Base-by-base conservation (phyloP, 2,888 invertebrate genomes). In the Dicranocentrus wangi region DNA sequence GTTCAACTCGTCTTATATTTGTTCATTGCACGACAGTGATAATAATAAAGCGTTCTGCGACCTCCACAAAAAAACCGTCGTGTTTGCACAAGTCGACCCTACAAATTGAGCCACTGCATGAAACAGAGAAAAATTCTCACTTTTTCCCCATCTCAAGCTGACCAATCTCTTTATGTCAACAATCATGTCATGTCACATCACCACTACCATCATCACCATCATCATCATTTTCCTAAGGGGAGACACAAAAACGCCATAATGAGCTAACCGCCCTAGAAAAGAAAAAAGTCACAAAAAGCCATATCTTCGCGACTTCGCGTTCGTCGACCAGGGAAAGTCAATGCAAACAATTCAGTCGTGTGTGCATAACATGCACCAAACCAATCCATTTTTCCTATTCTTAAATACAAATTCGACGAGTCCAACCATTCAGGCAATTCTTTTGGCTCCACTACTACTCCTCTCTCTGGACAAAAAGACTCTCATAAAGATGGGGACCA, bases 81-180 rank as follows among this genome's bases (percentile, higher is more conserved):
- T 76, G 76, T 76, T 76, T 76, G 43, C 68, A 66, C 23, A 65
- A 73, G 25, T 55, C 27, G n/a, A 47, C 53, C 21, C 63, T 21
- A 73, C 76, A 77, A 77, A 77, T 77, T 77, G 69, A 58, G 21
- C n/a, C 19, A 60, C n/a, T 39, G 23, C 61, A 72, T 61, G 72
- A 51, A 47, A 42, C 10, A 2, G 1, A n/a, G n/a, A 7, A 32
- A 10, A 27, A 47, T 27, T 51, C 28, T 51, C 68, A 25, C 68
- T 61, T 61, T 61, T 61, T 61, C 8, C 32, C 19, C 32, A 32
- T 32, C 32, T 10, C 32, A 28, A 25, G 70, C 63, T 77, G 76
- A 76, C 77, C 70, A 77, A 61, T 61, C 69, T 21, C 25, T 42
- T 63, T 63, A 27, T 51, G 69, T 70, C 61, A 77, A 77, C 63